These are phyloP conservation scores for Catostomus latipinnis DNA, from an alignment of 2,797 vertebrate species.

Conservation along the genomic window DNA sequence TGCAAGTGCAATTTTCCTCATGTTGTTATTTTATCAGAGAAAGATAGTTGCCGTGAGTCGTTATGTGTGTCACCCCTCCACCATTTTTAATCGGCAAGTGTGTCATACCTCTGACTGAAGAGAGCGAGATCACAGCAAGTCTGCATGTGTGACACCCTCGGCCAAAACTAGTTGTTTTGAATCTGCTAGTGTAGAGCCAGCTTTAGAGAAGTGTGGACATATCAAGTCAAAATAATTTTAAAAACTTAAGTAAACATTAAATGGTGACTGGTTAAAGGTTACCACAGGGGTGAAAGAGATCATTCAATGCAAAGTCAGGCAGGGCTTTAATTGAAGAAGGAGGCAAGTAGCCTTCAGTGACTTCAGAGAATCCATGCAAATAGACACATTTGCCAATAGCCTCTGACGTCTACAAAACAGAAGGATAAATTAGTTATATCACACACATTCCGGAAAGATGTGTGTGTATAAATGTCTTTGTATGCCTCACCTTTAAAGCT, in stretches of 20 bases:
- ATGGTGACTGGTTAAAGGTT: constrained; percentile 3
- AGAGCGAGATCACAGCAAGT: no score
- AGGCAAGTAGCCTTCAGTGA: constrained; percentile 34
- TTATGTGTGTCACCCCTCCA: no score
- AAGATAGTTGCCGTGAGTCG: no score
- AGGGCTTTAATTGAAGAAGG: constrained; percentile 44
- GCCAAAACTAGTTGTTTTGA: no score
- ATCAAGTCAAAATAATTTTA: background rate
- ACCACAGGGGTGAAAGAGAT: constrained; percentile 65
- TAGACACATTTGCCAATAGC: constrained; percentile 39
- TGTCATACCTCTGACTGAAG: no score
- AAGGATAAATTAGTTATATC: background rate
- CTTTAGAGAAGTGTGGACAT: background rate
- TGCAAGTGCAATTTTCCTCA: no score
- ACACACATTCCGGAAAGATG: background rate
- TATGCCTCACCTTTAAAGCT: constrained; percentile 79
- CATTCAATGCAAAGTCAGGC: constrained; percentile 61
- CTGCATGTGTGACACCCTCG: no score
- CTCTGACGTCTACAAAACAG: constrained; percentile 53
- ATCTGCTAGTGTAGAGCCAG: no score
- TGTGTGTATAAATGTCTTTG: background rate
- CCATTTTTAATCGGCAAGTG: no score
- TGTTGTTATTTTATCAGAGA: no score
- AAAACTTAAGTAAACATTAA: no score
- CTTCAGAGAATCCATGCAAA: constrained; percentile 35